Conservation (phyloP, 1,140 invertebrate species). For the Samia ricini region DNA sequence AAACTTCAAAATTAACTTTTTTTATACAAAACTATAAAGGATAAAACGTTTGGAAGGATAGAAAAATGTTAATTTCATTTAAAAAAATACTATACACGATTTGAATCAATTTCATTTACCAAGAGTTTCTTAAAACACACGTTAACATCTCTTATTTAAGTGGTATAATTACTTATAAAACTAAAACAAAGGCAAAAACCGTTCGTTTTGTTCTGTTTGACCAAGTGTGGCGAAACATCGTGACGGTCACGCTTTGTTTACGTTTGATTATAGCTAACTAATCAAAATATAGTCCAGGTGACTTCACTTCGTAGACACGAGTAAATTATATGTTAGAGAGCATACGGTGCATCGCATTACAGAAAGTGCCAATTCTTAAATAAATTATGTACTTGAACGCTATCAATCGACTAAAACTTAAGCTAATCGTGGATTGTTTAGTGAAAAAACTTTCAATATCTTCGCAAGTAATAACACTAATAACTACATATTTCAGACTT, state of each 20-base stretch:
- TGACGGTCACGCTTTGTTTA: constrained; percentile 2
- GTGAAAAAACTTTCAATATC: too few species aligned
- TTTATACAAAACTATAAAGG: too few species aligned
- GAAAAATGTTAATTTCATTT: too few species aligned
- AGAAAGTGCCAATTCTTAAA: too few species aligned
- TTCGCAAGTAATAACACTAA: too few species aligned
- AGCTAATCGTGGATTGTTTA: too few species aligned
- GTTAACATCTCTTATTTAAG: background rate
- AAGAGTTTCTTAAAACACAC: background rate
- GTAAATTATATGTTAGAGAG: background rate
- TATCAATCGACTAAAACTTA: too few species aligned
- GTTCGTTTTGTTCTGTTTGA: background rate
- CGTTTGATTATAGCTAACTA: constrained; percentile 7
- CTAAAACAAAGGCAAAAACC: background rate
- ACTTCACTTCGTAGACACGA: background rate
- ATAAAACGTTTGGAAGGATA: too few species aligned
- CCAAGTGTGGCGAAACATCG: constrained; percentile 10
- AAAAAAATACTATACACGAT: too few species aligned
- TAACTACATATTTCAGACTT: too few species aligned
- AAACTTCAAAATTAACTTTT: too few species aligned
- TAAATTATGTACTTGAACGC: background rate
- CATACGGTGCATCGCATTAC: background rate
- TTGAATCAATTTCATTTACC: too few species aligned
- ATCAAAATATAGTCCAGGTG: constrained; percentile 12
- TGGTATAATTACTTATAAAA: background rate